phyloP scores from a whole-genome alignment of 2,797 vertebrate species.

The Cossypha heuglini region DNA sequence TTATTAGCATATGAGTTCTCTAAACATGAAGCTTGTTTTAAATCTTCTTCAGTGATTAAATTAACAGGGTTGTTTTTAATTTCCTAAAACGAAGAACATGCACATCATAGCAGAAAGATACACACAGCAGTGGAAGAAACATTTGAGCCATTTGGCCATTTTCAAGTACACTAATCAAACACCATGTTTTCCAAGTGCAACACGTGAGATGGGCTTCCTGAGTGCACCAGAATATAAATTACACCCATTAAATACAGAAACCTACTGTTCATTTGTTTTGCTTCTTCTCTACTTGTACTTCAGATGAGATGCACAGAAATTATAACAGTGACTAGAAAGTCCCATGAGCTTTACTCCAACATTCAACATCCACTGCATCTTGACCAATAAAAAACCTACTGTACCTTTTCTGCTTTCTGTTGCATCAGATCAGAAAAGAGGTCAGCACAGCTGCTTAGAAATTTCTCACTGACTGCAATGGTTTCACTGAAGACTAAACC shows the following conservation, averaged over 20 bases:
- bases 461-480: constrained; percentile 90
- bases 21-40: constrained; percentile 80
- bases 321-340: not conserved
- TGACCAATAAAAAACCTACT: not conserved
- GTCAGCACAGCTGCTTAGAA: constrained; percentile 83
- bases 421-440: constrained; percentile 89
- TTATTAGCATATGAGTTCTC: constrained; percentile 79
- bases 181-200: not conserved
- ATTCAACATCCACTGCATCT: accelerated
- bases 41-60: constrained; percentile 90
- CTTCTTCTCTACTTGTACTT: not conserved
- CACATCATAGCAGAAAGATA: not conserved
- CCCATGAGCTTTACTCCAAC: not conserved
- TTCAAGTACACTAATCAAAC: not conserved
- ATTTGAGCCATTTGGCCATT: not conserved
- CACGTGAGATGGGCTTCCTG: not conserved
- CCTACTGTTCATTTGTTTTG: not conserved
- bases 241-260: not conserved
- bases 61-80: constrained; percentile 90
- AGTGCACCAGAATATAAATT: not conserved
- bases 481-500: constrained; percentile 83
- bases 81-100: constrained; percentile 79
- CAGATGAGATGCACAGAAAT: not conserved
- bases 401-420: constrained; percentile 92
- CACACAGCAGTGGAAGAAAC: not conserved